phyloP scores from a whole-genome alignment of 2,888 invertebrate species.

The Melangyna quadrimaculata region DNA sequence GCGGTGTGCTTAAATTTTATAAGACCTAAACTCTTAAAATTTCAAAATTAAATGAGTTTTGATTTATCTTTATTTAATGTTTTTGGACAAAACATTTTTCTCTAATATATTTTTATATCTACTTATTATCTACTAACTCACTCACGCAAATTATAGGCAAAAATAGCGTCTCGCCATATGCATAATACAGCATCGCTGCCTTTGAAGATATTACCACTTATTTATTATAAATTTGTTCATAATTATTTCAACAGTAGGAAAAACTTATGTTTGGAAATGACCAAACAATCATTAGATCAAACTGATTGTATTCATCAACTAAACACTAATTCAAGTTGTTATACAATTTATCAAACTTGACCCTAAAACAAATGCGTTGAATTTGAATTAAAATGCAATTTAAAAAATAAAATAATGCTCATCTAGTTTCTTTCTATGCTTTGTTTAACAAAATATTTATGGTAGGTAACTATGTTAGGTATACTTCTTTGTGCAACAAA shows the following conservation, averaged over 20 bases:
- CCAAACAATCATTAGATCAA: conserved; percentile 24
- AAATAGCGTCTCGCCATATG: neutral
- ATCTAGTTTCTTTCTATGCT: conserved; percentile 18
- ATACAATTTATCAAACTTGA: conserved; percentile 35
- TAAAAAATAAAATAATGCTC: conserved; percentile 8
- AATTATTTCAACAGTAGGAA: conserved; percentile 32
- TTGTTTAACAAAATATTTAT: conserved; percentile 31
- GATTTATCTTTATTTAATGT: neutral
- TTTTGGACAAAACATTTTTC: neutral
- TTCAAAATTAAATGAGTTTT: too few species aligned
- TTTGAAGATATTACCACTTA: neutral
- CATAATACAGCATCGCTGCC: neutral
- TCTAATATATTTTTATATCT: neutral
- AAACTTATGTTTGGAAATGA: conserved; percentile 9
- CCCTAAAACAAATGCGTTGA: conserved; percentile 4
- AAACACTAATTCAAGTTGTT: conserved; percentile 29
- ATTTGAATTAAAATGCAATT: conserved; percentile 28
- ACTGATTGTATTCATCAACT: conserved; percentile 21
- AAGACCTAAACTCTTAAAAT: neutral
- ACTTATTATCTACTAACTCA: neutral
- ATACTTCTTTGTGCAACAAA: conserved; percentile 9
- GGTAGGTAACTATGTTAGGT: neutral
- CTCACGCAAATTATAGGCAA: neutral
- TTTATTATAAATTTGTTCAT: neutral
- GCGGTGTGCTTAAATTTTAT: too few species aligned